Conservation (phyloP, 2,888 invertebrate genomes). For the Desoria tigrina region DNA sequence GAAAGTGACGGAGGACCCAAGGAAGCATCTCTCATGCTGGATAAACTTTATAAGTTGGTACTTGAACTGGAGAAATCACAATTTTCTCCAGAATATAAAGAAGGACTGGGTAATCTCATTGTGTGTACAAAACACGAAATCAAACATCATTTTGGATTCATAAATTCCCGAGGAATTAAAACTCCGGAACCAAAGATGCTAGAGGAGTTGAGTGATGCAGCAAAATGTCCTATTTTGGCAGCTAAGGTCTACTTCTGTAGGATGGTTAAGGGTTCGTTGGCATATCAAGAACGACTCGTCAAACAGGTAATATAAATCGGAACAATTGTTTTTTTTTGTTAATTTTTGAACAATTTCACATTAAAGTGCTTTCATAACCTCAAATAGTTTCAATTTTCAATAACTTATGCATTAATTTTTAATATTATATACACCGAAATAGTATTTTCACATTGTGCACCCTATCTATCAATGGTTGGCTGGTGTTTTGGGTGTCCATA, state of each 20-base stretch:
- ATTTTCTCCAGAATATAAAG: background rate
- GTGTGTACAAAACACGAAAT: background rate
- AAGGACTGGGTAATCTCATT: background rate
- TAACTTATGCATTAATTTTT: no score
- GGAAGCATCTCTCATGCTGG: background rate
- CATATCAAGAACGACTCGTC: background rate
- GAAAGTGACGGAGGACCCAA: background rate
- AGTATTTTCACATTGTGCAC: no score
- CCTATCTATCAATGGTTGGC: no score
- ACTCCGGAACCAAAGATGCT: background rate
- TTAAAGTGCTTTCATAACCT: no score
- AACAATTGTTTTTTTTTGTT: background rate
- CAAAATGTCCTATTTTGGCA: background rate
- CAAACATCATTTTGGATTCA: background rate
- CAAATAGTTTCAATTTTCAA: no score
- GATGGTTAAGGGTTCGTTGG: background rate
- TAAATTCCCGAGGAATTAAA: background rate
- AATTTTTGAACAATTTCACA: no score
- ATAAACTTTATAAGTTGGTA: background rate
- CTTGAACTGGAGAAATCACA: background rate
- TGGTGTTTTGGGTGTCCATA: no score
- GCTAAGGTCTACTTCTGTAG: background rate
- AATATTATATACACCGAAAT: no score
- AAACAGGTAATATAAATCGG: background rate
- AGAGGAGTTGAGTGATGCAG: background rate